Evolutionary conservation across 2,113 vertebrate species (phyloP), one percentile per base, ranked within the genome.

Genomic region (Colaptes auratus): DNA sequence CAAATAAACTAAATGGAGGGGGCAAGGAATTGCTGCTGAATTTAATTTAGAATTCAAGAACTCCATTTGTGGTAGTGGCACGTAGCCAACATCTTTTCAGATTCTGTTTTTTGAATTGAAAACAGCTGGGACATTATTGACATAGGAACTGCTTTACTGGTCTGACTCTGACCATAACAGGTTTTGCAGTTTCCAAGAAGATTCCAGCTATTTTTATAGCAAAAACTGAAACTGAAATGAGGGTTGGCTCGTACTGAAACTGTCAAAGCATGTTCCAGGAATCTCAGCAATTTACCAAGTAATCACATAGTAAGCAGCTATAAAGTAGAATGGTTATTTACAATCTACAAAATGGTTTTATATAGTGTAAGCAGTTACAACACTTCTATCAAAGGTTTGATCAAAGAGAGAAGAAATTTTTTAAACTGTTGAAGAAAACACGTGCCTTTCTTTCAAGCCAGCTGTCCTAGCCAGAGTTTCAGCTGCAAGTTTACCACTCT

Each of bases 171-270:
- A 80, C 84, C 89, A 55, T 79, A 88, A 85, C 67, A 91, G 81
- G 59, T 86, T 92, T 63, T 88, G 69, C 64, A 91, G 82, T 86
- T 95, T 93, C 86, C 60, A 95, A 52, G 20, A 92, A 67, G 72
- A 87, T 74, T 91, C 36, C 56, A 94, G 88, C 55, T 86, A 90
- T 83, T 80, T 89, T 92, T 91, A 82, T 27, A 67, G 65, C 30
- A 94, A 96, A 93, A 96, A 82, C 67, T 96, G 92, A 94, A 96
- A 95, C 88, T 82, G 82, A 95, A 96, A 91, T 92, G 77, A 90
- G 55, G 36, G 70, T 59, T 95, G 96, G 82, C 82, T 95, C 58
- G 87, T 92, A 92, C 42, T 92, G 92, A 96, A 94, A 82, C 88
- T 94, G 90, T 95, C 94, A 91, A 90, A 93, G 73, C 69, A 95